Base-by-base conservation (phyloP, 2,113 vertebrate species). In the Catharus minimus region DNA sequence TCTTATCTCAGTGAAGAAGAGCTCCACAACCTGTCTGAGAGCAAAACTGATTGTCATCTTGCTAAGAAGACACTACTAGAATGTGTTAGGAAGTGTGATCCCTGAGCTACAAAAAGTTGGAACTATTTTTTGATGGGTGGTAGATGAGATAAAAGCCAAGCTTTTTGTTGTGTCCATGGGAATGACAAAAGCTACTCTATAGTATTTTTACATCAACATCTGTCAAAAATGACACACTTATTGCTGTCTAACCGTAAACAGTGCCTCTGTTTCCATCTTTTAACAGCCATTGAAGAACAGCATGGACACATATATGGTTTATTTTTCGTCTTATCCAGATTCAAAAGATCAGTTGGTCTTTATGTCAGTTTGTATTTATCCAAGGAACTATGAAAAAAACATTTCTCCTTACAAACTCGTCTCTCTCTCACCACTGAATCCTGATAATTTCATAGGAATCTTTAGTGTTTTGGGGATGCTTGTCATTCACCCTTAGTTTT, bases 271-370 rank as follows among this genome's bases (percentile, higher is more conserved):
- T 82, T 65, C 14, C 17, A 18, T 21, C 3, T 55, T 47, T 15
- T 20, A 55, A 44, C 6, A 23, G 8, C 10, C 9, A 13, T 3
- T 13, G 21, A 53, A 50, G 11, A 77, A 52, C 24, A 46, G 6
- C 17, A 36, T 8, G 14, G 10, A 16, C 15, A 50, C 3, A 4
- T 10, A 3, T 6, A 8, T 4, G 0, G 28, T 2, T 64, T 19
- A 28, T 24, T 43, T 81, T 52, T 57, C 73, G 12, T 13, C 15
- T 73, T 60, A 36, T 16, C 2, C 24, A n/a, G 15, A n/a, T 58
- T 46, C 65, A 23, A 19, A 82, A n/a, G n/a, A 50, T 71, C 50
- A 49, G 32, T 33, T 15, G n/a, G 5, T 32, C 33, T 60, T 61
- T 49, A 36, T 11, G 38, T 38, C 38, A 38, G 38, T 38, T 38